phyloP scores from a whole-genome alignment of 2,888 invertebrate genomes.

The Caradrina kadenii region DNA sequence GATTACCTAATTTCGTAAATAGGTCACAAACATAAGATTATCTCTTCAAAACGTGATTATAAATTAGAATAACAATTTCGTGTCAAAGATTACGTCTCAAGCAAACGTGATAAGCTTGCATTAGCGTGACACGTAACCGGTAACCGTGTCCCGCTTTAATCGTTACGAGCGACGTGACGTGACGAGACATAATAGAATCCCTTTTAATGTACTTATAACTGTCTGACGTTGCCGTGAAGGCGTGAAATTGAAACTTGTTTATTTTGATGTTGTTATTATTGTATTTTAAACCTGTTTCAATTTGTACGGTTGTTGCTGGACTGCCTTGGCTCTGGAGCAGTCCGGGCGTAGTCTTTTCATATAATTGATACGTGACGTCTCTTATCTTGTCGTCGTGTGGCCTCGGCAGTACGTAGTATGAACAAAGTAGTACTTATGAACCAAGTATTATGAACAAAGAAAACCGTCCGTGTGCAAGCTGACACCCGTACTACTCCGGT shows the following conservation, averaged over 20 bases:
- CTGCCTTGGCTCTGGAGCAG: no score
- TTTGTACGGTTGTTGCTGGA: no score
- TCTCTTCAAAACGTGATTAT: conserved; percentile 34
- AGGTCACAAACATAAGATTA: conserved; percentile 36
- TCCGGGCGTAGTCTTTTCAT: no score
- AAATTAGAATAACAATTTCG: conserved; percentile 45
- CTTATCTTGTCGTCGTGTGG: no score
- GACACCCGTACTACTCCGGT: no score
- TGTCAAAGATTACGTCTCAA: conserved; percentile 39
- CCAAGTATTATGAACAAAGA: no score
- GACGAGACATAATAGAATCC: conserved; percentile 50
- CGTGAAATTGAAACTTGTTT: conserved; percentile 20
- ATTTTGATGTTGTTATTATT: conserved; percentile 37
- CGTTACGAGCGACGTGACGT: conserved; percentile 44
- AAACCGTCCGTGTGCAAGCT: no score
- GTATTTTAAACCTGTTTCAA: background rate
- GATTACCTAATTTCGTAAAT: conserved; percentile 26
- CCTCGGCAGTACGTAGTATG: no score
- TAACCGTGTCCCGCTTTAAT: conserved; percentile 52
- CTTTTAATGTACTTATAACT: conserved; percentile 47
- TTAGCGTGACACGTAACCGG: conserved; percentile 44
- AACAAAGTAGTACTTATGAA: no score
- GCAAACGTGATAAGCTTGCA: conserved; percentile 53
- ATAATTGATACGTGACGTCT: no score
- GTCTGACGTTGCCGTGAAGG: conserved; percentile 14